Evolutionary conservation across 2,797 vertebrate species (phyloP), one percentile per base, ranked within the genome.

Genomic region (Syngnathus acus): DNA sequence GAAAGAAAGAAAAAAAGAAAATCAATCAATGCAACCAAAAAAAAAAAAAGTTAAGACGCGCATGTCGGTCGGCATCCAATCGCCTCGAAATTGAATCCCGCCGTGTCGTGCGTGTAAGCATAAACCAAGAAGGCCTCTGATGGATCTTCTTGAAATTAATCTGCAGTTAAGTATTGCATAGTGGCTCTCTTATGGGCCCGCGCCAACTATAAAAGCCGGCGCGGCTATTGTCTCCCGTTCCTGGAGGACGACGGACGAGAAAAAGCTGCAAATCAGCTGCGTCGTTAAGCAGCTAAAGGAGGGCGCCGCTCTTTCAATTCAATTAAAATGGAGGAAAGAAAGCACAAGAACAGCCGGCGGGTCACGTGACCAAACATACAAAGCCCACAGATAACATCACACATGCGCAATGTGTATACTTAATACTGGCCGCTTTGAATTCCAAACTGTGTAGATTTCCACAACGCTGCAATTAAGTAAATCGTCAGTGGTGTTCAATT

Each of bases 71-170:
- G 42, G 67, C 66, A 21, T 53, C 9, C 32, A n/a, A 62, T 71
- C 59, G 60, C 64, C 70, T 72, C 65, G 53, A 47, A 72, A 69
- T 79, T 70, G n/a, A 37, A 66, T 68, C 74, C 59, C 45, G 2
- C 51, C 40, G 21, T 39, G 70, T 65, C 7, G 57, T 14, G 69
- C 37, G 72, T 72, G 69, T 65, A 75, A 61, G 62, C 69, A 76
- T 76, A 78, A 73, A 72, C 61, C 47, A 50, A 64, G 75, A 69
- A 72, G 66, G 66, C 42, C 37, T 61, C 39, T 69, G 67, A 78
- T 79, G 69, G 73, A 65, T 21, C 64, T 50, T 42, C 76, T 60
- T 72, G 68, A 72, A 81, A 80, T 74, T 42, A 76, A 77, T 83
- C 71, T 67, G 53, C 69, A 59, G 72, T 48, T 67, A 66, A 64